Conservation (phyloP, 2,888 invertebrate genomes). For the Aleiodes leptofemur region DNA sequence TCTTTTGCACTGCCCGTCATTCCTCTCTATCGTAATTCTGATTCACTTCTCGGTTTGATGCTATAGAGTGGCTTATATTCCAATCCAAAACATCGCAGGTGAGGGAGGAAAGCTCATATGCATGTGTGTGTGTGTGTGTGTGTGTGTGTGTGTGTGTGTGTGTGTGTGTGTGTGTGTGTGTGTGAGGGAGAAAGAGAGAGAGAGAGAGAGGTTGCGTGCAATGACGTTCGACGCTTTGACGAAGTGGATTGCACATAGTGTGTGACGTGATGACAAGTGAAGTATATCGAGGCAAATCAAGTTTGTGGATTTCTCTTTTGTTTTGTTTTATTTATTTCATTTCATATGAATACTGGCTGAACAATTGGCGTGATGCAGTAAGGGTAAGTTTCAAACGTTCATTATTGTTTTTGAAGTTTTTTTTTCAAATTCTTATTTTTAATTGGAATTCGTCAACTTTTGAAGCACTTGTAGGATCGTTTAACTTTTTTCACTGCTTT, state of each 20-base stretch:
- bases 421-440: neutral
- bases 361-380: neutral
- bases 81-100: neutral
- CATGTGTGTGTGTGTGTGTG: neutral
- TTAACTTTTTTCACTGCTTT: neutral
- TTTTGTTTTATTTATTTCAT: neutral
- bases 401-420: neutral
- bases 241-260: conserved; percentile 63
- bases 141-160: conserved; percentile 2
- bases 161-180: too few relatives aligned
- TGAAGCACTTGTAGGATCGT: neutral
- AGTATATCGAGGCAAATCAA: conserved; percentile 11
- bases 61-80: conserved; percentile 35
- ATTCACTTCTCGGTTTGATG: conserved; percentile 29
- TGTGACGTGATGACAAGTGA: conserved; percentile 19
- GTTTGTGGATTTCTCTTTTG: conserved; percentile 12
- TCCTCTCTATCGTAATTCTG: conserved; percentile 1
- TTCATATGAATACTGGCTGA: neutral
- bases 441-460: conserved; percentile 8
- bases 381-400: conserved; percentile 6
- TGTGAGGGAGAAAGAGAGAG: too few relatives aligned
- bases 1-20: neutral
- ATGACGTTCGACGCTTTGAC: conserved; percentile 69
- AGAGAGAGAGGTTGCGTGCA: conserved; percentile 62
- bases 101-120: too few relatives aligned